These are phyloP conservation scores for Drosophila neocordata DNA, from an alignment of 1,140 invertebrate genomes.

Conservation along the genomic window DNA sequence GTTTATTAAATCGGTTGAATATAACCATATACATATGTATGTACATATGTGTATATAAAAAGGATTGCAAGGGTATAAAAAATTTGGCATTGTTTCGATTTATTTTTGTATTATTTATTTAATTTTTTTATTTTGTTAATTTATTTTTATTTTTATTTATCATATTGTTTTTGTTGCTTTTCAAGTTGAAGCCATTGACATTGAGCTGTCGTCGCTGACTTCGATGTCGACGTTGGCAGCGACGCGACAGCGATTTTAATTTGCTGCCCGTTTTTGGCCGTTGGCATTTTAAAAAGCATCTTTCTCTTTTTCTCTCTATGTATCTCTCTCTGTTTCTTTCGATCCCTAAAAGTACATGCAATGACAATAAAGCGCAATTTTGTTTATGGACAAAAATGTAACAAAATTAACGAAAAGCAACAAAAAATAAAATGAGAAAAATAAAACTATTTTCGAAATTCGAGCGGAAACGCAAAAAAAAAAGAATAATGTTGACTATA, in stretches of 20 bases:
- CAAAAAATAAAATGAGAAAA: neutral
- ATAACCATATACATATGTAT: too few relatives aligned
- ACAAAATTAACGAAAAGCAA: constrained; percentile 1
- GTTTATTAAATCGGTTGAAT: too few relatives aligned
- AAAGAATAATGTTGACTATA: neutral
- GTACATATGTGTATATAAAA: neutral
- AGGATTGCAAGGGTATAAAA: neutral
- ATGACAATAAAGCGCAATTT: constrained; percentile 16
- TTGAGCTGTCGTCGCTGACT: constrained; percentile 57
- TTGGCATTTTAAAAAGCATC: constrained; percentile 59
- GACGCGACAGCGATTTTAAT: constrained; percentile 18
- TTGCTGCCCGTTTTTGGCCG: constrained; percentile 63
- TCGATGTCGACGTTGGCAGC: constrained; percentile 14
- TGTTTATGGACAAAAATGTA: neutral
- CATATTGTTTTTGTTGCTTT: constrained; percentile 37
- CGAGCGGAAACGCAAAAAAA: neutral
- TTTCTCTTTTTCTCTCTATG: neutral
- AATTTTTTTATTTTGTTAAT: too few relatives aligned
- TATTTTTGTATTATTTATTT: constrained; percentile 4
- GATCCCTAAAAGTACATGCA: constrained; percentile 67
- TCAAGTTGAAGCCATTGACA: constrained; percentile 65
- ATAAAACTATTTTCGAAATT: neutral
- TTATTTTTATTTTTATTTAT: constrained; percentile 55
- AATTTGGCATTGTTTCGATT: neutral
- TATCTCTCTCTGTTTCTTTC: constrained; percentile 30